Base-by-base conservation (phyloP, 2,888 invertebrate genomes). In the Cylloceria caligata region DNA sequence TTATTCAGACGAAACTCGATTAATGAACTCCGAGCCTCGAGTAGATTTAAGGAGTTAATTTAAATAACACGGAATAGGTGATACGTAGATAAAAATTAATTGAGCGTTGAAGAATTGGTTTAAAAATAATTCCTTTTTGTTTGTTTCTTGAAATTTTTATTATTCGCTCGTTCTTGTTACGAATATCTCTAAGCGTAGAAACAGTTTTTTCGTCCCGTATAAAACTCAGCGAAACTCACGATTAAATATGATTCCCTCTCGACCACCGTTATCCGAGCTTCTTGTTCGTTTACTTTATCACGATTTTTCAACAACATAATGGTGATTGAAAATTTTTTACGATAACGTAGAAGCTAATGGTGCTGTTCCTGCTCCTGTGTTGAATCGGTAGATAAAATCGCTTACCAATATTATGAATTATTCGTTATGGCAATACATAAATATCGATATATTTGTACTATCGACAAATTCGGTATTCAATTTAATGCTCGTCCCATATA, bases 231-330 rank as follows among this genome's bases (percentile, higher is more conserved):
- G 30, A n/a, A 60, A 34, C 7, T n/a, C 16, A n/a, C 16, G 16
- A 60, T 7, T 30, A 6, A 34, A 13, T 5, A 34, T 3, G 3
- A 2, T 60, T 34, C 6, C n/a, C 7, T 4, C 30, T n/a, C 34
- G 6, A 36, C 6, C 16, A 34, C 60, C 16, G 34, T 36, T 60
- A 16, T 60, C 27, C 62, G 62, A 19, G 36, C 57, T 49, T 49
- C 49, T 19, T 4, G 4, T 19, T 49, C 19, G 49, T 21, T 49
- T 21, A 39, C 39, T 62, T 62, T 39, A 30, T 62, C 60, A 7
- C 60, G 2, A 16, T 30, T 60, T 60, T 34, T 30, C 16, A 34
- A 36, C n/a, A n/a, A n/a, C n/a, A n/a, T 60, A 60, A 60, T 34
- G n/a, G n/a, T n/a, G n/a, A n/a, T 2, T 34, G 34, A 60, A 34